These are phyloP conservation scores for Dallia pectoralis DNA, from an alignment of 2,797 vertebrate species.

Conservation along the genomic window DNA sequence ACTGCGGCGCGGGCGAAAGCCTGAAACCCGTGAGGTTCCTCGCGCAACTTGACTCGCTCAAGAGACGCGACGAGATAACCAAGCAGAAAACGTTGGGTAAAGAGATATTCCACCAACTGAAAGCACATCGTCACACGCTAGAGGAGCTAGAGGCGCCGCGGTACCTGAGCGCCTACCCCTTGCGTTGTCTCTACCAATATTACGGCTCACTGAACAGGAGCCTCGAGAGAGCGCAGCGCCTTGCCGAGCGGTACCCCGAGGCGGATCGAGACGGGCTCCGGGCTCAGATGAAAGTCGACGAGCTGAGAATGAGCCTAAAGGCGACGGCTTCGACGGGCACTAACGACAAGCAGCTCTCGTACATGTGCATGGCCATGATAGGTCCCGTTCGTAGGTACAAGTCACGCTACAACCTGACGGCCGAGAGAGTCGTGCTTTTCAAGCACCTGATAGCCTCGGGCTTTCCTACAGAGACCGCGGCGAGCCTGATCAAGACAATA, in stretches of 20 bases:
- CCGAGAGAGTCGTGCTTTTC: conserved; percentile 7
- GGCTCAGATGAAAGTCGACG: not conserved
- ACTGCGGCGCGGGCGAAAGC: not conserved
- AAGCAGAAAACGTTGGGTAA: conserved; percentile 3
- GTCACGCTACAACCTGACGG: not conserved
- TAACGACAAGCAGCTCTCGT: not conserved
- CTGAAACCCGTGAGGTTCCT: not conserved
- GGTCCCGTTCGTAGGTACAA: conserved; percentile 7
- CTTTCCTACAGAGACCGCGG: not conserved
- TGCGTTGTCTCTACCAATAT: not conserved
- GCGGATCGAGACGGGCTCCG: not conserved
- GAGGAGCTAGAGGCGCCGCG: not conserved
- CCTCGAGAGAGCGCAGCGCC: not conserved
- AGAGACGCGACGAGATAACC: not conserved
- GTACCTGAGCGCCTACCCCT: not conserved
- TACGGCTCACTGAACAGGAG: not conserved
- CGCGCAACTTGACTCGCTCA: not conserved
- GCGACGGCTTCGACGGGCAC: not conserved
- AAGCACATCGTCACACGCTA: not conserved
- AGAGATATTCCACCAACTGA: conserved; percentile 1
- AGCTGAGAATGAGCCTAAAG: conserved; percentile 2
- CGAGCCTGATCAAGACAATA: conserved; percentile 5
- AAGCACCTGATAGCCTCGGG: conserved; percentile 7
- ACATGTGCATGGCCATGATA: conserved; percentile 10
- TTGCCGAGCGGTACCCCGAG: not conserved